Evolutionary conservation across 2,113 vertebrate genomes (phyloP).

Genomic region (Anas platyrhynchos): DNA sequence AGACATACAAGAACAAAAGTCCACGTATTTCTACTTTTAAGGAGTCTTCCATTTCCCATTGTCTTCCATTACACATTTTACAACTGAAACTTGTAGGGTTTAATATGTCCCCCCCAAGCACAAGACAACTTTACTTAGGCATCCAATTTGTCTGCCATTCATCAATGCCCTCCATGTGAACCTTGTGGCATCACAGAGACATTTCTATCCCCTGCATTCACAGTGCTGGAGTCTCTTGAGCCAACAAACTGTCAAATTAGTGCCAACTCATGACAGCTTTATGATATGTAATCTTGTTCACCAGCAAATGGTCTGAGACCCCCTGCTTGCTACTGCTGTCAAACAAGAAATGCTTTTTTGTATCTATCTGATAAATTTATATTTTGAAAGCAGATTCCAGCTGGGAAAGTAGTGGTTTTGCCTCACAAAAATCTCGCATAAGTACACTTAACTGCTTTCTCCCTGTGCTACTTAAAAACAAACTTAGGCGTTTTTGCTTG

Average conservation of each 20-base stretch:
- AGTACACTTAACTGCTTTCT: background rate
- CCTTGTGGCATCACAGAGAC: constrained; percentile 53
- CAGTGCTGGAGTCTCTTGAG: constrained; percentile 50
- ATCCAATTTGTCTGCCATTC: constrained; percentile 62
- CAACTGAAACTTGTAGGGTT: background rate
- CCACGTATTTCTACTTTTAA: background rate
- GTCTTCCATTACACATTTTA: background rate
- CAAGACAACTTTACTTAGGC: constrained; percentile 48
- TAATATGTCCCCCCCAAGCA: background rate
- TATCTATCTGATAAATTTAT: constrained; percentile 46
- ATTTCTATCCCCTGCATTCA: constrained; percentile 54
- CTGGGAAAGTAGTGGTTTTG: constrained; percentile 29
- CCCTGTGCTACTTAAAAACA: background rate
- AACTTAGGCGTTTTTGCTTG: background rate
- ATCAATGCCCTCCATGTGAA: constrained; percentile 40
- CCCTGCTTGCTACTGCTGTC: constrained; percentile 66
- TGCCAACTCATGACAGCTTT: constrained; percentile 70
- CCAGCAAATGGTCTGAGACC: constrained; percentile 69
- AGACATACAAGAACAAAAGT: background rate
- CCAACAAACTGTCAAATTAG: constrained; percentile 75
- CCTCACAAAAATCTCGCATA: constrained; percentile 23
- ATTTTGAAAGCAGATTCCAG: constrained; percentile 59
- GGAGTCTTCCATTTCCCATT: background rate
- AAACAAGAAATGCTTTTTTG: constrained; percentile 37
- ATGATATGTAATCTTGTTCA: constrained; percentile 73